Evolutionary conservation across 2,797 vertebrate species (phyloP), one percentile per base, ranked within the genome.

Genomic region (Gila robusta): DNA sequence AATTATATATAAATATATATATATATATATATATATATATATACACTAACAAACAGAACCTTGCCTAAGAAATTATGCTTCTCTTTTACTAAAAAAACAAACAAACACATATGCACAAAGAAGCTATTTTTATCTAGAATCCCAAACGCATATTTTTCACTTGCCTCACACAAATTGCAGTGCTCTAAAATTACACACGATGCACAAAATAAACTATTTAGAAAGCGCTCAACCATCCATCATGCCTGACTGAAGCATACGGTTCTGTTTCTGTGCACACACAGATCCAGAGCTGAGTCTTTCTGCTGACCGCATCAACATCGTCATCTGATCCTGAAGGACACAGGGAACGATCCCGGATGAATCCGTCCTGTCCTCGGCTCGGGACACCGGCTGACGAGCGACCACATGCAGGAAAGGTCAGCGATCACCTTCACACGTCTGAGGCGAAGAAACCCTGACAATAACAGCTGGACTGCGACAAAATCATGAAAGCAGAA

Each of bases 321-420:
- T 5, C 6, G 77, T 71, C 56, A 90, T 86, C 66, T 79, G 83
- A 90, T 84, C 44, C 78, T 79, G 44, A 90, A 90, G 87, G 89
- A 88, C 87, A 64, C 59, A 83, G 66, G 69, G 77, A 83, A 79
- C 79, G 81, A 86, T 64, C 76, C 66, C 56, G 66, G 41, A 71
- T 47, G 32, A 62, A 52, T 9, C 62, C 10, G 23, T 77, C 72
- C 82, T 44, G 77, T 14, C 52, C 62, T 62, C 26, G 72, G 84
- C 78, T 84, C 47, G 1, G 69, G 81, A 84, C 44, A 70, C 10
- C 32, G 11, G 9, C 39, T 39, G 69, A 67, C 44, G n/a, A 59
- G 28, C 21, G 28, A 44, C 17, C 32, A n/a, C 14, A 26, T 14
- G 11, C 71, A 76, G 62, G 21, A 72, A 69, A 79, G 72, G 10